A percentile compares a stretch with the other conserved stretches of the same genome.
phyloP scores from a whole-genome alignment of 2,113 vertebrate species.

The Rhynchomys soricoides region DNA sequence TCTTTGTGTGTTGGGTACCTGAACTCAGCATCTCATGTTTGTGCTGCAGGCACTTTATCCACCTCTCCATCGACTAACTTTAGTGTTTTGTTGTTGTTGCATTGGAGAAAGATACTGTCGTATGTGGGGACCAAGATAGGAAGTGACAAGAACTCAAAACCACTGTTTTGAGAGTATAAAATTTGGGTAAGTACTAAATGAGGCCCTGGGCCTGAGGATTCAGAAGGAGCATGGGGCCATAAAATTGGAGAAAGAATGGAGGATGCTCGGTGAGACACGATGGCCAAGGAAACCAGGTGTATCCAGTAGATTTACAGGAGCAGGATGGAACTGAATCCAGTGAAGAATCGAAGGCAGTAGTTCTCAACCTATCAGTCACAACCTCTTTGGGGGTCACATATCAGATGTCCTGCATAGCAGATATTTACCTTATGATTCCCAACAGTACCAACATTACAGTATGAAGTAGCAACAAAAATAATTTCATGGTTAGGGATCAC shows the following conservation, averaged over 20 bases:
- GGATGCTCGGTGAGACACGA: background rate
- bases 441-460: background rate
- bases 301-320: accelerated
- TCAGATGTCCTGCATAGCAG: background rate
- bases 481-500: background rate
- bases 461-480: background rate
- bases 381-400: background rate
- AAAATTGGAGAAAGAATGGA: background rate
- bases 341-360: background rate
- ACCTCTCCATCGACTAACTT: background rate
- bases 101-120: background rate
- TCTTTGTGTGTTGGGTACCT: background rate
- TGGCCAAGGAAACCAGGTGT: background rate
- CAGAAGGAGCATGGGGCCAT: accelerated
- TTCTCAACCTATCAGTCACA: background rate
- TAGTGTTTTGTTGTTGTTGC: background rate
- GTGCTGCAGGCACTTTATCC: background rate
- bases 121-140: background rate
- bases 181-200: background rate
- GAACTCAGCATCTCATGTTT: background rate
- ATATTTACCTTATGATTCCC: background rate
- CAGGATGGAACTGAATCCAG: background rate
- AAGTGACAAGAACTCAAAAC: background rate
- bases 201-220: background rate
- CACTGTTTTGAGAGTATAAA: background rate